Evolutionary conservation across 2,888 invertebrate genomes (phyloP).

Genomic region (Lasioglossum lativentre): DNA sequence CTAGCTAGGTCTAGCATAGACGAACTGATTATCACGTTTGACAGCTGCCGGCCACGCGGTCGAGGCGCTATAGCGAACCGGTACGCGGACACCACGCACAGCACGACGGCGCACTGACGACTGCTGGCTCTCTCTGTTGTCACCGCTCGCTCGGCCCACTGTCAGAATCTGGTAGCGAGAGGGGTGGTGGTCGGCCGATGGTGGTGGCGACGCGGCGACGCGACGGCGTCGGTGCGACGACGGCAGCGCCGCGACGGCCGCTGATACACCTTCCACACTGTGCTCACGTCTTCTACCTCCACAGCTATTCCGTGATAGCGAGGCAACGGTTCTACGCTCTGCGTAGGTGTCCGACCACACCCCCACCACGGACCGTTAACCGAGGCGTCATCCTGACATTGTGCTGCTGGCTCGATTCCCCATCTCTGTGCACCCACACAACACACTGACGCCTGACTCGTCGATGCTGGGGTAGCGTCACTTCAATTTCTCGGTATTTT

Average conservation of each 20-base stretch:
- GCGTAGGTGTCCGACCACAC: slow-evolving; percentile 61
- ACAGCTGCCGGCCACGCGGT: slow-evolving; percentile 71
- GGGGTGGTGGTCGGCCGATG: slow-evolving; percentile 44
- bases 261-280: slow-evolving; percentile 40
- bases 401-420: slow-evolving; percentile 24
- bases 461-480: background rate
- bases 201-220: slow-evolving; percentile 43
- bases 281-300: slow-evolving; percentile 31
- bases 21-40: slow-evolving; percentile 51
- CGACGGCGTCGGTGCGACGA: slow-evolving; percentile 57
- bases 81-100: slow-evolving; percentile 42
- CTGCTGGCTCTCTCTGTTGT: slow-evolving; percentile 77
- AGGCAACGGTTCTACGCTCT: slow-evolving; percentile 40
- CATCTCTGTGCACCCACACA: background rate
- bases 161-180: slow-evolving; percentile 69
- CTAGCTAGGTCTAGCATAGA: background rate
- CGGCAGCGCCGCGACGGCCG: slow-evolving; percentile 63
- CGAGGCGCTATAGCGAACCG: slow-evolving; percentile 24
- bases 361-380: slow-evolving; percentile 34
- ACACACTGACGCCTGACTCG: background rate
- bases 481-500: background rate
- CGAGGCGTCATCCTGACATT: slow-evolving; percentile 45
- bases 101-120: slow-evolving; percentile 69
- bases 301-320: slow-evolving; percentile 39
- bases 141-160: slow-evolving; percentile 73